These are phyloP conservation scores for Pachycephus smyrnensis DNA, from an alignment of 2,888 invertebrate species.

Conservation along the genomic window DNA sequence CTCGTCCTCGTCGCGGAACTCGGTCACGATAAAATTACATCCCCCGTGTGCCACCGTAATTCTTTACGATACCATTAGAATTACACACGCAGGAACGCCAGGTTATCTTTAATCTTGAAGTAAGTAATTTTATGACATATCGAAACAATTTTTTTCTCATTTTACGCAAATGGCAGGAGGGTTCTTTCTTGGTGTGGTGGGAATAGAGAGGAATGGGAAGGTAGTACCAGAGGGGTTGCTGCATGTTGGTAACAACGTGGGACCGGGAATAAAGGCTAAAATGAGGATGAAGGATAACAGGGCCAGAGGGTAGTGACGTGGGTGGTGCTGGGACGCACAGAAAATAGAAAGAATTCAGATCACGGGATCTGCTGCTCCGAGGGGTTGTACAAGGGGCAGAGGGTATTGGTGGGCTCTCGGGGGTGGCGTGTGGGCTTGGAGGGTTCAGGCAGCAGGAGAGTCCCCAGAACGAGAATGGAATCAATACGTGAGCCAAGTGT, in stretches of 20 bases:
- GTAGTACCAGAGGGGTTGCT: slow-evolving; percentile 24
- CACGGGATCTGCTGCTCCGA: slow-evolving; percentile 49
- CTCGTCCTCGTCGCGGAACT: slow-evolving; percentile 34
- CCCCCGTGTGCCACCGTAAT: slow-evolving; percentile 15
- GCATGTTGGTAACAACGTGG: slow-evolving; percentile 63
- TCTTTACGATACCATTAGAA: not conserved
- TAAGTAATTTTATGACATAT: not conserved
- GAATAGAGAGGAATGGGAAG: not conserved
- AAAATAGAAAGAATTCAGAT: slow-evolving; percentile 64
- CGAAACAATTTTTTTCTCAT: not conserved
- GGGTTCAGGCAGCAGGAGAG: slow-evolving; percentile 37
- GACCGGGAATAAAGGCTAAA: slow-evolving; percentile 60
- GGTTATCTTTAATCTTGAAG: not conserved
- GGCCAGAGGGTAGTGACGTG: slow-evolving; percentile 30
- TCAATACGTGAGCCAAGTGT: slow-evolving; percentile 62
- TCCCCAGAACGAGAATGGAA: slow-evolving; percentile 58
- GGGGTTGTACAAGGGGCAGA: slow-evolving; percentile 21
- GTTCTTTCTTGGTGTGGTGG: not conserved
- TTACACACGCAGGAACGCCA: not conserved
- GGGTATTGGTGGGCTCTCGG: slow-evolving; percentile 14
- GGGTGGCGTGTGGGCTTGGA: slow-evolving; percentile 3
- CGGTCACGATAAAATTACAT: slow-evolving; percentile 58
- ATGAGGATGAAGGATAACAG: slow-evolving; percentile 28
- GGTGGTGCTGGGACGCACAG: slow-evolving; percentile 45
- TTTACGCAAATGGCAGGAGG: not conserved